Conservation (phyloP, 1,140 invertebrate genomes). For the Phthorimaea operculella region DNA sequence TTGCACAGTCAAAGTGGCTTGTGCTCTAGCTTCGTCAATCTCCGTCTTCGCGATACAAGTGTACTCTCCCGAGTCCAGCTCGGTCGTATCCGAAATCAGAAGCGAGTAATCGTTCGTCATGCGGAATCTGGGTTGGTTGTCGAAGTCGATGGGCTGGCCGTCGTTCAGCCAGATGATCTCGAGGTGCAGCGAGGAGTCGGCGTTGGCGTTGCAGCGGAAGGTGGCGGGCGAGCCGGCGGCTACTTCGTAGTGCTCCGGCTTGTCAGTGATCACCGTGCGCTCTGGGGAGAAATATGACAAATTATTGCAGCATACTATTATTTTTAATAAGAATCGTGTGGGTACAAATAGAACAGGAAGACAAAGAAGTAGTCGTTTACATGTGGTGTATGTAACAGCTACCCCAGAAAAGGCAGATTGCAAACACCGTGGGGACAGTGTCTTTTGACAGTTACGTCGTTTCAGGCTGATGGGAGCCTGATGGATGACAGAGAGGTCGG, state of each 20-base stretch:
- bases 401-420: too few species aligned
- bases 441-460: too few species aligned
- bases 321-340: too few species aligned
- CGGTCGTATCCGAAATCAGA: constrained; percentile 92
- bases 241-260: constrained; percentile 91
- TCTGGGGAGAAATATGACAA: constrained; percentile 56
- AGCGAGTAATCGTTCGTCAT: constrained; percentile 91
- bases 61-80: constrained; percentile 94
- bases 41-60: constrained; percentile 95
- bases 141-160: constrained; percentile 87
- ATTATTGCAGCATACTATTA: too few species aligned
- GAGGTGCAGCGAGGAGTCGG: constrained; percentile 82
- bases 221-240: constrained; percentile 89
- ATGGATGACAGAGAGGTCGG: too few species aligned
- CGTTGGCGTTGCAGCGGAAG: constrained; percentile 92
- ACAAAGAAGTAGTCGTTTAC: too few species aligned
- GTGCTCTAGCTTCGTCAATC: constrained; percentile 84
- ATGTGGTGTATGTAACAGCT: too few species aligned
- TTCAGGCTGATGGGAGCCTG: too few species aligned
- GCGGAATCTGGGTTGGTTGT: constrained; percentile 84
- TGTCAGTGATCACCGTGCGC: constrained; percentile 85
- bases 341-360: too few species aligned
- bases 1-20: constrained; percentile 93
- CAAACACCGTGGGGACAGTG: too few species aligned
- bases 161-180: constrained; percentile 91